Evolutionary conservation across 1,140 invertebrate genomes (phyloP).

Genomic region (Meteorus sp.): DNA sequence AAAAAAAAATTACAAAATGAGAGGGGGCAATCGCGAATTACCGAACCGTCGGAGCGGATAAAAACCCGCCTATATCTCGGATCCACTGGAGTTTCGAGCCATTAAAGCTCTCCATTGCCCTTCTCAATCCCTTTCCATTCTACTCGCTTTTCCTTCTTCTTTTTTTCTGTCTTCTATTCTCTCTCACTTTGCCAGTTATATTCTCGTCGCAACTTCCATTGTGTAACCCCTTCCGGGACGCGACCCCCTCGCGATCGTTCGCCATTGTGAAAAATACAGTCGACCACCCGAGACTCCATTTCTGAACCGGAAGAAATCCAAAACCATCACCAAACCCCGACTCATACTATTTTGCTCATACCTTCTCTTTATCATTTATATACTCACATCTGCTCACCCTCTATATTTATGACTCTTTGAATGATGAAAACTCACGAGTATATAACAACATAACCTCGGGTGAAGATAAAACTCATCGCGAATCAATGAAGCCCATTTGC

Average conservation of each 20-base stretch:
- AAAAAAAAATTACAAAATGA: conserved; percentile 26
- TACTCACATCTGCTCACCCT: too few species aligned
- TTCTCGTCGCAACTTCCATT: conserved; percentile 26
- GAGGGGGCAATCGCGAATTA: conserved; percentile 37
- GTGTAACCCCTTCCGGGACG: conserved; percentile 26
- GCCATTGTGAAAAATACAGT: conserved; percentile 37
- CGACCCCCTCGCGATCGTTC: conserved; percentile 38
- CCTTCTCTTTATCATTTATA: too few species aligned
- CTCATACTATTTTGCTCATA: too few species aligned
- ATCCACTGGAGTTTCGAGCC: conserved; percentile 37
- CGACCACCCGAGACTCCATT: neutral
- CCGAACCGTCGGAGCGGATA: conserved; percentile 39
- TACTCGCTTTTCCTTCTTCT: conserved; percentile 9
- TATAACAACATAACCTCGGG: conserved; percentile 18
- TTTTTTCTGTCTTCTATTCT: too few species aligned
- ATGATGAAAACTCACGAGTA: too few species aligned
- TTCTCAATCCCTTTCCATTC: conserved; percentile 20
- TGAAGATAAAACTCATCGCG: conserved; percentile 24
- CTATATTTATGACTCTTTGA: too few species aligned
- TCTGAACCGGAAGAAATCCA: neutral
- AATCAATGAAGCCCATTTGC: conserved; percentile 19
- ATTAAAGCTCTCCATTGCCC: conserved; percentile 38
- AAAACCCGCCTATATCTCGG: conserved; percentile 39
- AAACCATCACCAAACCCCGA: conserved; percentile 9
- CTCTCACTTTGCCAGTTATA: too few species aligned